Base-by-base conservation (phyloP, 2,888 invertebrate species). In the Drosophila colorata region DNA sequence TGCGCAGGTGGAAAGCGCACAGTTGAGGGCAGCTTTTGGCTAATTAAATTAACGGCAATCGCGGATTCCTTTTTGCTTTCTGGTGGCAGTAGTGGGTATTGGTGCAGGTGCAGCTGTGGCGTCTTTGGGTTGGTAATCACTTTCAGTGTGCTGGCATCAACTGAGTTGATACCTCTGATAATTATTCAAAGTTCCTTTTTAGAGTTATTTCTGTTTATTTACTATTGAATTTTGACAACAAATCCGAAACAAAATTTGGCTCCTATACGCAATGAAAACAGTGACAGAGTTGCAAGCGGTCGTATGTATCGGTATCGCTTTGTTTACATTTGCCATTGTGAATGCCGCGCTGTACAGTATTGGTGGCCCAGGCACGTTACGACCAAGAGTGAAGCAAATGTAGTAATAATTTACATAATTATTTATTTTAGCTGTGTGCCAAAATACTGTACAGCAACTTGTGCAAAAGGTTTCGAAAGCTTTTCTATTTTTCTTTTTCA, bases 1-100 rank as follows among this genome's bases (percentile, higher is more conserved):
- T 70, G 57, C 31, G n/a, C 41, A 38, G 40, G n/a, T 46, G 14
- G 11, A 41, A 49, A 40, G 20, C 56, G 41, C 44, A 49, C 11
- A 38, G 41, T 28, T 9, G 28, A 43, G 49, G 43, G n/a, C 23
- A 33, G 11, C 13, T 11, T 33, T 33, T 33, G 13, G 64, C 52
- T 85, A 85, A 81, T 81, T 82, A 49, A 81, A 81, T 81, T 81
- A 81, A 48, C 38, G 2, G 38, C 46, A 38, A 67, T 72, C 43
- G 49, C 47, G 46, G 46, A 69, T 55, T 78, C 44, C 56, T 71
- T 68, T 75, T 78, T 68, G 68, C 31, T 65, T 20, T 55, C 14
- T 41, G 23, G 7, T 44, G 16, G 16, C 25, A 38, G 18, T 40
- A 18, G 49, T 18, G 46, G 41, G 33, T 33, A 23, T 31, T 20